Evolutionary conservation across 2,888 invertebrate genomes (phyloP).

Genomic region (Piscicola geometra): DNA sequence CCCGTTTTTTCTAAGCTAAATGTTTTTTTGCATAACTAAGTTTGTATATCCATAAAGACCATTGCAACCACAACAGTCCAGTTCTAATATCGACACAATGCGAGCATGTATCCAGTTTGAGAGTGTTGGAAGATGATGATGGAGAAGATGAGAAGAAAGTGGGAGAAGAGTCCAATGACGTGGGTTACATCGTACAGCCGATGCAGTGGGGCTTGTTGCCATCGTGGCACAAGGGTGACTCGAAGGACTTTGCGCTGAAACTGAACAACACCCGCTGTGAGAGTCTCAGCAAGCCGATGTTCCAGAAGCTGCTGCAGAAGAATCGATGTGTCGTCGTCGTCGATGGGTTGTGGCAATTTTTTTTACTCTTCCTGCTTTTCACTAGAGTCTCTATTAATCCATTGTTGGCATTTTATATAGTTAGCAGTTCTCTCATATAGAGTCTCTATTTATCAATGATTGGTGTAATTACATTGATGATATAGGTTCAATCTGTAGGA

Average conservation of each 20-base stretch:
- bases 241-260: conserved; percentile 62
- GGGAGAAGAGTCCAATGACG: background rate
- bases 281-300: conserved; percentile 69
- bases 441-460: too few relatives aligned
- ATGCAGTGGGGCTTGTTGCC: conserved; percentile 84
- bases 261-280: conserved; percentile 77
- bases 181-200: conserved; percentile 61
- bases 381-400: background rate
- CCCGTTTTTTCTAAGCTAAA: too few relatives aligned
- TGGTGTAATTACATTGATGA: too few relatives aligned
- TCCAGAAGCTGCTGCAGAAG: conserved; percentile 64
- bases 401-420: background rate
- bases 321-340: conserved; percentile 72
- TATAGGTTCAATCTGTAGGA: too few relatives aligned
- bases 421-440: too few relatives aligned
- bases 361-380: background rate
- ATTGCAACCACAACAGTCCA: background rate
- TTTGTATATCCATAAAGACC: too few relatives aligned
- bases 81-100: background rate
- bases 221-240: conserved; percentile 70
- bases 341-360: conserved; percentile 63
- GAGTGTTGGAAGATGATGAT: background rate
- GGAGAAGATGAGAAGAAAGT: background rate
- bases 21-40: too few relatives aligned
- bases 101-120: background rate